These are phyloP conservation scores for Caenorhabditis sulstoni DNA, from an alignment of 2,888 invertebrate genomes.

Conservation along the genomic window DNA sequence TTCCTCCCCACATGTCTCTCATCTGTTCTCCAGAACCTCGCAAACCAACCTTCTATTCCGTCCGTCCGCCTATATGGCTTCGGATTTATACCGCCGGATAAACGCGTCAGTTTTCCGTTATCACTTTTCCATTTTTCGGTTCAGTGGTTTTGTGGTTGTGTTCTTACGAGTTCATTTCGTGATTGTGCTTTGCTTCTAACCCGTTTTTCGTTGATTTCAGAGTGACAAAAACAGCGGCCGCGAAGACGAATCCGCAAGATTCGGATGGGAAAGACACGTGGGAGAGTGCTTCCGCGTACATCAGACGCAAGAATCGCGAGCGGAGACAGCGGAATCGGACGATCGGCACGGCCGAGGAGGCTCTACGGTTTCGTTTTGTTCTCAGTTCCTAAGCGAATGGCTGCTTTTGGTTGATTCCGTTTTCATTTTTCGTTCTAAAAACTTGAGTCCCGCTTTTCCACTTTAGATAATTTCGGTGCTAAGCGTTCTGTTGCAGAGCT, in stretches of 20 bases:
- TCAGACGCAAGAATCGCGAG: slow-evolving; percentile 78
- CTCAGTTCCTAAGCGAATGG: slow-evolving; percentile 40
- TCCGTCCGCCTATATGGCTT: slow-evolving; percentile 59
- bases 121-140: slow-evolving; percentile 40
- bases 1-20: slow-evolving; percentile 23
- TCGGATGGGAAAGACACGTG: slow-evolving; percentile 67
- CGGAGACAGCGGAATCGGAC: slow-evolving; percentile 76
- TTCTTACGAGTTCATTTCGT: slow-evolving; percentile 22
- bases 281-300: slow-evolving; percentile 77
- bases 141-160: slow-evolving; percentile 45
- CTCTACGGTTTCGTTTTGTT: slow-evolving; percentile 63
- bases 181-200: slow-evolving; percentile 5
- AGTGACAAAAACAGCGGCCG: slow-evolving; percentile 40
- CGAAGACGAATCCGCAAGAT: slow-evolving; percentile 29
- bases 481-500: slow-evolving; percentile 61
- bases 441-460: slow-evolving; percentile 34
- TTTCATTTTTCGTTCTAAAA: slow-evolving; percentile 32
- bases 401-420: slow-evolving; percentile 25
- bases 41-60: slow-evolving; percentile 61
- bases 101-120: slow-evolving; percentile 61
- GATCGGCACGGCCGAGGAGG: slow-evolving; percentile 76
- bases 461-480: slow-evolving; percentile 8
- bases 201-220: slow-evolving; percentile 35
- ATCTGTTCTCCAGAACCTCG: slow-evolving; percentile 53
- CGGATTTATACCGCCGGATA: slow-evolving; percentile 60